Evolutionary conservation across 2,797 vertebrate genomes (phyloP).

Genomic region (Rallus crepitans): DNA sequence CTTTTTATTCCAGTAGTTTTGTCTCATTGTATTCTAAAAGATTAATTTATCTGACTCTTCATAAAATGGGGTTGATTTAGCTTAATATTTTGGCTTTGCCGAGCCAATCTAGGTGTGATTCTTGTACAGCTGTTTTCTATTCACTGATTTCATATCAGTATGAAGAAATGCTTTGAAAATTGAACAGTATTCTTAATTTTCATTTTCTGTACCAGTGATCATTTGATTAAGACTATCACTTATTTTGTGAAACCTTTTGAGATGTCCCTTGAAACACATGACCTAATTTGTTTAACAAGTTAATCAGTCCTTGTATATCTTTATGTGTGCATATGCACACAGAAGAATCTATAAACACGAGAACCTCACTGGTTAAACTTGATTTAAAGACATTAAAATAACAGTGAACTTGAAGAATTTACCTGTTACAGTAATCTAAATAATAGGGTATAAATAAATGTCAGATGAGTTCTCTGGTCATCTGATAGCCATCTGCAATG

Average conservation of each 20-base stretch:
- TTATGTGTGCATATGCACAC: background rate
- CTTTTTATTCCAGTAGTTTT: background rate
- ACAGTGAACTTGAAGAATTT: background rate
- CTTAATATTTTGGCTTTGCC: background rate
- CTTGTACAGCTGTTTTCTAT: background rate
- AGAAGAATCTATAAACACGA: background rate
- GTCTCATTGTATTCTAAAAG: background rate
- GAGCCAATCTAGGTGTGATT: background rate
- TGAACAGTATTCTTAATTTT: background rate
- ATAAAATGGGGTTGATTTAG: background rate
- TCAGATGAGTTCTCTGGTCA: background rate
- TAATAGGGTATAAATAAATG: background rate
- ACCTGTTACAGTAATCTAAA: background rate
- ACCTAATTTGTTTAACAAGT: background rate
- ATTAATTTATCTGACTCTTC: background rate
- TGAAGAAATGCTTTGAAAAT: background rate
- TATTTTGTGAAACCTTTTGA: background rate
- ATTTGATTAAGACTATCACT: background rate
- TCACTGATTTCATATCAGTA: background rate
- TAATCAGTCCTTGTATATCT: background rate
- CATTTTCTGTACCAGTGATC: background rate
- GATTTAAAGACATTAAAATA: background rate
- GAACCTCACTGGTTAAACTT: background rate
- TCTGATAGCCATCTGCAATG: background rate
- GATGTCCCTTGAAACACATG: background rate